Percentiles rank a stretch among this genome's conserved stretches.
phyloP scores from a whole-genome alignment of 2,888 invertebrate genomes.

The Thysanoteuthis rhombus region DNA sequence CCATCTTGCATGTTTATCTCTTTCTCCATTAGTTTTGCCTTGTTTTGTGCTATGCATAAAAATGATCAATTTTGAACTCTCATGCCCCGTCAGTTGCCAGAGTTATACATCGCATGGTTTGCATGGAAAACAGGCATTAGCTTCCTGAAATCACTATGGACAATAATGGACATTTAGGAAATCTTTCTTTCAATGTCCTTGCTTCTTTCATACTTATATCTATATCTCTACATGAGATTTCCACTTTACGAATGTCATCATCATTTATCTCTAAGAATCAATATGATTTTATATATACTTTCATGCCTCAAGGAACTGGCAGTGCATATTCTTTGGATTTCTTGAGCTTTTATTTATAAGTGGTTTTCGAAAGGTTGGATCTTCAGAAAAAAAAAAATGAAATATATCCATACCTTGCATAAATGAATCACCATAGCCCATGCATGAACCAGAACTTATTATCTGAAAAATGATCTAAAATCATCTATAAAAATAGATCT shows the following conservation, averaged over 20 bases:
- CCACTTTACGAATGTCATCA: background rate
- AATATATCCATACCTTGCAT: too few relatives aligned
- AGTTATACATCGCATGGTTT: background rate
- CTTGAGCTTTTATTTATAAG: too few relatives aligned
- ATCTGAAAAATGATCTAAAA: too few relatives aligned
- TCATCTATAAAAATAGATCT: too few relatives aligned
- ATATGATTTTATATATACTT: background rate
- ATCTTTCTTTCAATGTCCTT: background rate
- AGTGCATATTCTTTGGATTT: too few relatives aligned
- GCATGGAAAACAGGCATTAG: background rate
- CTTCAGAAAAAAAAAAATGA: too few relatives aligned
- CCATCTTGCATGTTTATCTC: background rate
- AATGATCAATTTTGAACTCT: background rate
- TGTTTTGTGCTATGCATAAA: background rate
- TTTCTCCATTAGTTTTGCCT: background rate
- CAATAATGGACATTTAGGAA: background rate
- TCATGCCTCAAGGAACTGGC: too few relatives aligned
- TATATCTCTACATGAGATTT: background rate
- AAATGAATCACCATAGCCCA: too few relatives aligned
- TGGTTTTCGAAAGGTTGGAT: too few relatives aligned
- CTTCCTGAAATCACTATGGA: background rate
- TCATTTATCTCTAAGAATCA: background rate
- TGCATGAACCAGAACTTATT: too few relatives aligned
- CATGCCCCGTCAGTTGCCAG: background rate
- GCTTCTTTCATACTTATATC: background rate